These are phyloP conservation scores for Odontocerum albicorne DNA, from an alignment of 2,888 invertebrate genomes.

Conservation along the genomic window DNA sequence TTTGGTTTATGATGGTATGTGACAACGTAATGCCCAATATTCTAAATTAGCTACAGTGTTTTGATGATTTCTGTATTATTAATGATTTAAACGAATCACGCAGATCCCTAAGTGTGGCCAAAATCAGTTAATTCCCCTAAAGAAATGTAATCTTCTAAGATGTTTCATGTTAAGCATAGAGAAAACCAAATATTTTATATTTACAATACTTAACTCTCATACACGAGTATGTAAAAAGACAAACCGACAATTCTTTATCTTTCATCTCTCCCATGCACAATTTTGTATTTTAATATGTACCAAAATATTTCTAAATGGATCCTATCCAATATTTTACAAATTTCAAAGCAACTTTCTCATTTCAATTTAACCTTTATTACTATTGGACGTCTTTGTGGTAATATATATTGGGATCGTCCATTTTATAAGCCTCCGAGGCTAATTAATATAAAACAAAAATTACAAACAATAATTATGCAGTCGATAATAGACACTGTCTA, in stretches of 20 bases:
- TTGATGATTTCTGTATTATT: neutral
- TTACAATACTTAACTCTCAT: too few species aligned
- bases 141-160: too few species aligned
- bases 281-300: neutral
- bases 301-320: neutral
- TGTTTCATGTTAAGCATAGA: too few species aligned
- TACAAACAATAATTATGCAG: slow-evolving; percentile 25
- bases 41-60: slow-evolving; percentile 17
- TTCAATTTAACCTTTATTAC: slow-evolving; percentile 15
- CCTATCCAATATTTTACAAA: slow-evolving; percentile 1
- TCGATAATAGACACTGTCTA: slow-evolving; percentile 26
- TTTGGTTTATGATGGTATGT: slow-evolving; percentile 34
- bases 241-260: too few species aligned
- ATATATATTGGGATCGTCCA: slow-evolving; percentile 37
- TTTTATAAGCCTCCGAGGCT: slow-evolving; percentile 29
- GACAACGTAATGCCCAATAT: slow-evolving; percentile 35
- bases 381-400: slow-evolving; percentile 37
- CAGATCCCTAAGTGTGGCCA: neutral
- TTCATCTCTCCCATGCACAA: too few species aligned
- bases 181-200: too few species aligned
- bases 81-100: too few species aligned
- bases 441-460: slow-evolving; percentile 29
- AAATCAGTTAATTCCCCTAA: too few species aligned
- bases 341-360: slow-evolving; percentile 10
- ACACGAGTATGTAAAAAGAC: too few species aligned